Base-by-base conservation (phyloP, 2,888 invertebrate species). In the Bhutanitis thaidina region DNA sequence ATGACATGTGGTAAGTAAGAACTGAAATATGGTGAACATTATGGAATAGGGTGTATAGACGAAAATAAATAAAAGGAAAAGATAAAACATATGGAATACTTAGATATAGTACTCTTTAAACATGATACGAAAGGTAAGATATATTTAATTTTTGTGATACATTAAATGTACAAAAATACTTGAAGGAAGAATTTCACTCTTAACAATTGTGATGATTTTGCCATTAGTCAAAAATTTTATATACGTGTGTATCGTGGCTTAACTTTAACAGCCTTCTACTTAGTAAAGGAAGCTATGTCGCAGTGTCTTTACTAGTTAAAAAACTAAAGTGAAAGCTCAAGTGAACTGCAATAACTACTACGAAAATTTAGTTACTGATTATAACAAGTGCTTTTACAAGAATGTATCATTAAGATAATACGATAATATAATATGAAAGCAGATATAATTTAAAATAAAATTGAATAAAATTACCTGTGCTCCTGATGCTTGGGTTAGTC, bases 141-240 rank as follows among this genome's bases (percentile, higher is more conserved):
- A 37, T n/a, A 57, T 62, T 55, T 59, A 65, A 60, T 62, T 61
- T 67, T 60, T 62, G 76, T 77, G 73, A 72, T 62, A 57, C 55
- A 69, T 55, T 68, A 59, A 67, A 79, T 72, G 70, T 70, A 74
- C 64, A 67, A 40, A 69, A 67, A 62, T 67, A 66, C 67, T 64
- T 60, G 59, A 60, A 64, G 66, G 62, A 67, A 62, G 60, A 65
- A 65, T 64, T 72, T 71, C 66, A 76, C 75, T 82, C 86, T 87
- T 88, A 88, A 88, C 87, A 88, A 88, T 88, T 88, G 88, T 83
- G 80, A 74, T 75, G 82, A 81, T 80, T 84, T 88, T 88, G 88
- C 88, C 88, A 87, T 81, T 82, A 87, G 85, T 86, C 77, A 78
- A 87, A 85, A 82, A 73, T 73, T 73, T 59, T 53, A 69, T 16